Conservation (phyloP, 2,113 vertebrate species). For the Lathamus discolor region DNA sequence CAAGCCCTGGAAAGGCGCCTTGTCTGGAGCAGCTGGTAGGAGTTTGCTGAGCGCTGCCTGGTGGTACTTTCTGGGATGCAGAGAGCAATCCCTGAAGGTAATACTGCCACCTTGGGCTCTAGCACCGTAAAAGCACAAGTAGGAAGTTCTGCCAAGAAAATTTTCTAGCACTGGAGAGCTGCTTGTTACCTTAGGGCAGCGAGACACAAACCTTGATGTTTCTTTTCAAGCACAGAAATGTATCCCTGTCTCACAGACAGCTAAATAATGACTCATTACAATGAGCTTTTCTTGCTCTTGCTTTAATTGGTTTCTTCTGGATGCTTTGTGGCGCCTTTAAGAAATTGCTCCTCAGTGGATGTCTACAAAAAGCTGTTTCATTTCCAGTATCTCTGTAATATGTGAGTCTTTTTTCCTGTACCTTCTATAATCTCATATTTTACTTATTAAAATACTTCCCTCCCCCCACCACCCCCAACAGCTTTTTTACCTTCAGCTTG, state of each 20-base stretch:
- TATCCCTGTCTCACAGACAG: background rate
- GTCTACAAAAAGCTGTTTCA: background rate
- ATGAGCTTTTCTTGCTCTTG: background rate
- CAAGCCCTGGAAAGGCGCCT: background rate
- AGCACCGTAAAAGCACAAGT: conserved; percentile 2
- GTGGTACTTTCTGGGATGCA: background rate
- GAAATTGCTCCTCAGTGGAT: background rate
- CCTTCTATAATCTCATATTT: background rate
- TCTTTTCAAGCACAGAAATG: background rate
- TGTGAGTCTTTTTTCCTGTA: background rate
- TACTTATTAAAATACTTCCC: background rate
- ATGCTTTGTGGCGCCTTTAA: background rate
- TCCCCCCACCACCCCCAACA: background rate
- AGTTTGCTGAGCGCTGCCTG: background rate
- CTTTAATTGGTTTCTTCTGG: background rate
- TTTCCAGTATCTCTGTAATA: background rate
- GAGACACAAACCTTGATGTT: background rate
- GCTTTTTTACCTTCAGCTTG: background rate
- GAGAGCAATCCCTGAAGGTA: background rate
- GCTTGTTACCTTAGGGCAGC: background rate
- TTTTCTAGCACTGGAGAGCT: background rate
- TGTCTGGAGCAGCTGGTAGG: background rate
- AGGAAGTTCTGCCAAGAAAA: background rate
- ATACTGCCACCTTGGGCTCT: conserved; percentile 51
- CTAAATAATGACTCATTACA: background rate